Evolutionary conservation across 2,888 invertebrate species (phyloP), one percentile per base, ranked within the genome.

Genomic region (Bhutanitis thaidina): DNA sequence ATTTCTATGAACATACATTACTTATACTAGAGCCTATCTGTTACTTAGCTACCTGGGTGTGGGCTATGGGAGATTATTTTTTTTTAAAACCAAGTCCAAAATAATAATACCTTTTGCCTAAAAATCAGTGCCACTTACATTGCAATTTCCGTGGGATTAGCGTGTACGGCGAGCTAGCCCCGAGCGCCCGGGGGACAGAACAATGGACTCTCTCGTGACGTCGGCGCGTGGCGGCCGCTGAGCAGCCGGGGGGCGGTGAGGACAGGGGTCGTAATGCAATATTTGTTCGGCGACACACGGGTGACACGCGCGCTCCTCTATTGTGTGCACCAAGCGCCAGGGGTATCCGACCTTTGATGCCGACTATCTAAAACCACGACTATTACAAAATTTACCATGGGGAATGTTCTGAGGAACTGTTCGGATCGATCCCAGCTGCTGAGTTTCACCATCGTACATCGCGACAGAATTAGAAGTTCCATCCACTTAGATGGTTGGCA

Each of bases 241-340:
- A 43, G 53, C 43, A 57, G 53, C 60, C 52, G 55, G 49, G 43
- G 53, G 30, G 53, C 51, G 53, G 46, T 34, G 54, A 2, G 57
- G 52, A 59, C 53, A 59, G 59, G 60, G 57, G 54, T 54, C 59
- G 79, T 78, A 84, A 81, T 80, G 87, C 80, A 83, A 85, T 87
- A 86, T 87, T 88, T 87, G 87, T 80, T 79, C 85, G 71, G 77
- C 60, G 84, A 84, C 84, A 81, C 85, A 85, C 86, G 84, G 78
- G 81, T 72, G 85, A 85, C 85, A 85, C 87, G 79, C 84, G 88
- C 65, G 51, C 57, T 59, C 25, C 58, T 60, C 74, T 67, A 74
- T 80, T 78, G 77, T 79, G 7, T 81, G 73, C 80, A 81, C 80
- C 78, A 84, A 73, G 59, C 49, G 61, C 40, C 84, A 84, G 85